Percentiles rank a stretch among this genome's conserved stretches.
Evolutionary conservation across 2,797 vertebrate species (phyloP).

Genomic region (Cottoperca gobio): DNA sequence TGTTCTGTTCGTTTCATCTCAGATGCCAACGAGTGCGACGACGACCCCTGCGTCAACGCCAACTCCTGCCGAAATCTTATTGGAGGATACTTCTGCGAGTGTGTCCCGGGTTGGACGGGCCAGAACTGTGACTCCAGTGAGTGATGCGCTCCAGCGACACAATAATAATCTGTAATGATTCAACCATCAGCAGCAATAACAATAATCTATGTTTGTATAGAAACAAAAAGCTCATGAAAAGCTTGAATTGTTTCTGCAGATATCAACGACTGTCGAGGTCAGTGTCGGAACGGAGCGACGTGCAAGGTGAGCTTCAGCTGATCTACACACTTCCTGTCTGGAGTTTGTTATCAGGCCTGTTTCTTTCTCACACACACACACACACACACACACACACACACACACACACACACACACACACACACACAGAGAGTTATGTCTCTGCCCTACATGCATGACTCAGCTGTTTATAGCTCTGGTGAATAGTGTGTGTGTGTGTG

Average conservation of each 20-base stretch:
- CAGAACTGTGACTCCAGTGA: conserved; percentile 93
- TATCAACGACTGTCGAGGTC: conserved; percentile 90
- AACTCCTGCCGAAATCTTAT: conserved; percentile 94
- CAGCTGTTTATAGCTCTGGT: no score
- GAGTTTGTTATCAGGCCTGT: conserved; percentile 57
- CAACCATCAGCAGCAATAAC: neutral
- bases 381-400: neutral
- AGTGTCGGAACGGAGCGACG: conserved; percentile 92
- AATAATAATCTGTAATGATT: neutral
- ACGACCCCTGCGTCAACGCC: conserved; percentile 91
- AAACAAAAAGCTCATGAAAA: neutral
- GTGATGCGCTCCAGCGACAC: conserved; percentile 42
- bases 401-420: neutral
- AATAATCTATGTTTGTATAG: neutral
- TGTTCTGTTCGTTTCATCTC: neutral
- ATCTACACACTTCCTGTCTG: conserved; percentile 22
- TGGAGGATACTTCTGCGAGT: conserved; percentile 95
- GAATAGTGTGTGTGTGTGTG: conserved; percentile 22
- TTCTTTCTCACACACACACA: no score
- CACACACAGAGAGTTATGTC: no score
- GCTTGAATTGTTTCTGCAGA: conserved; percentile 56
- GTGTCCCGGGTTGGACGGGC: conserved; percentile 91
- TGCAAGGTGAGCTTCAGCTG: conserved; percentile 75
- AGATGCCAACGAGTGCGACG: conserved; percentile 95
- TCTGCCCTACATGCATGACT: no score